Conservation (phyloP, 2,888 invertebrate species). For the Drosophila infuscata region DNA sequence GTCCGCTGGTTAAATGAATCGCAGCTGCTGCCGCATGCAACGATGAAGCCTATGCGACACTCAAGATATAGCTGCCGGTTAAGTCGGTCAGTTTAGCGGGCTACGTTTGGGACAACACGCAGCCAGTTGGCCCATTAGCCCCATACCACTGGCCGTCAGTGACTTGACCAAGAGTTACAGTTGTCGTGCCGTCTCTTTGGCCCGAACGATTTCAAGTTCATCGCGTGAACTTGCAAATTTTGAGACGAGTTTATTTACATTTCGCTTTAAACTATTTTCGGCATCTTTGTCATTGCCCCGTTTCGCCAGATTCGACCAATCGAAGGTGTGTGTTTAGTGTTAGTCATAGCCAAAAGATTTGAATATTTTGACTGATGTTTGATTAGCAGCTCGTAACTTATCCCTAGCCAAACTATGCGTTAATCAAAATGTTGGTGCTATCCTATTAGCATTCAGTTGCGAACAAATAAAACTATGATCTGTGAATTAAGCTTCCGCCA, state of each 20-base stretch:
- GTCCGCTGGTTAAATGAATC: constrained; percentile 65
- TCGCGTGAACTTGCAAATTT: constrained; percentile 73
- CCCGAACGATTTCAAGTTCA: constrained; percentile 72
- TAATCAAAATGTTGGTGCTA: constrained; percentile 50
- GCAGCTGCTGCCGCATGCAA: constrained; percentile 43
- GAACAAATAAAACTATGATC: constrained; percentile 59
- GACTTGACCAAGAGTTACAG: constrained; percentile 11
- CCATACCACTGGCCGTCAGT: constrained; percentile 9
- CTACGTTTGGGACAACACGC: constrained; percentile 68
- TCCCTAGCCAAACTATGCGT: constrained; percentile 24
- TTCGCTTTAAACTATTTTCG: constrained; percentile 42
- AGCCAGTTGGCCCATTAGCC: constrained; percentile 14
- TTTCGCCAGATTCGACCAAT: constrained; percentile 29
- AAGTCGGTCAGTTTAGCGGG: constrained; percentile 55
- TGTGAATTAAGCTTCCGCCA: constrained; percentile 58
- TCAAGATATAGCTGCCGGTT: constrained; percentile 53
- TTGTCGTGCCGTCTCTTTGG: constrained; percentile 38
- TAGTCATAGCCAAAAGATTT: constrained; percentile 39
- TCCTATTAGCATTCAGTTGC: constrained; percentile 59
- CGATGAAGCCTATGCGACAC: constrained; percentile 67
- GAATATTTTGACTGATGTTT: constrained; percentile 26
- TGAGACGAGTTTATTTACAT: constrained; percentile 30
- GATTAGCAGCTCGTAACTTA: constrained; percentile 51
- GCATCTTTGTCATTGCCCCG: constrained; percentile 26
- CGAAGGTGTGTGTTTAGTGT: constrained; percentile 10